A percentile compares a stretch with the other conserved stretches of the same genome.
Conservation (phyloP, 2,113 vertebrate genomes). For the Triplophysa dalaica region DNA sequence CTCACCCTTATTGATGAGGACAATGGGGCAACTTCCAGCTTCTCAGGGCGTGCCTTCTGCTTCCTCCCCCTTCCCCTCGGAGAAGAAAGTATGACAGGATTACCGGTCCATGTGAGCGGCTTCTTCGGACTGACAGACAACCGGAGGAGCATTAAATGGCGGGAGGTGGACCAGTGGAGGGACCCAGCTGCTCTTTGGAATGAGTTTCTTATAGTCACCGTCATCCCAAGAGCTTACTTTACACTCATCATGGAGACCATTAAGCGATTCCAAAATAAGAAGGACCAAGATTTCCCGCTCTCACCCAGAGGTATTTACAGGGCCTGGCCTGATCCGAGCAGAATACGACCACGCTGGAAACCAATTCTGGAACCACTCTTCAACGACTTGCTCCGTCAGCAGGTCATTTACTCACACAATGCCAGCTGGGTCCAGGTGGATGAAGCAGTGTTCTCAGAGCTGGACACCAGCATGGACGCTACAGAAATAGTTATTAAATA, state of each 20-base stretch:
- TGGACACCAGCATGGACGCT: constrained; percentile 77
- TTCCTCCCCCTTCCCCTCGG: constrained; percentile 94
- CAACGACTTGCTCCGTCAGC: constrained; percentile 81
- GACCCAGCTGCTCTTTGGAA: constrained; percentile 97
- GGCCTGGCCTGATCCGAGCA: constrained; percentile 86
- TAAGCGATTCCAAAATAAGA: constrained; percentile 80
- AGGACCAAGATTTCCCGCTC: constrained; percentile 82
- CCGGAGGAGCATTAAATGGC: constrained; percentile 96
- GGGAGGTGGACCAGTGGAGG: constrained; percentile 95
- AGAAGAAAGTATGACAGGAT: constrained; percentile 93
- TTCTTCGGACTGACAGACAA: constrained; percentile 99
- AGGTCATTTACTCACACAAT: constrained; percentile 83
- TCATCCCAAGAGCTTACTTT: constrained; percentile 89
- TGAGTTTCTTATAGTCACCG: constrained; percentile 84
- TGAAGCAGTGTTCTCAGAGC: constrained; percentile 86
- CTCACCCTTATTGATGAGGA: constrained; percentile 73
- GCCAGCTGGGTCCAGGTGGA: constrained; percentile 84
- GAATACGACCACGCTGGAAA: constrained; percentile 84
- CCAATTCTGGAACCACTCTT: constrained; percentile 87
- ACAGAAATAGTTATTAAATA: constrained; percentile 85
- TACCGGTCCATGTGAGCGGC: constrained; percentile 95
- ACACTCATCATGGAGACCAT: constrained; percentile 86
- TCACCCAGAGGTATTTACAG: constrained; percentile 79
- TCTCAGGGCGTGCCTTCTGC: constrained; percentile 93
- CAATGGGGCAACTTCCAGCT: constrained; percentile 78